Evolutionary conservation across 2,888 invertebrate genomes (phyloP), one percentile per base, ranked within the genome.

Genomic region (Orchesella flavescens): DNA sequence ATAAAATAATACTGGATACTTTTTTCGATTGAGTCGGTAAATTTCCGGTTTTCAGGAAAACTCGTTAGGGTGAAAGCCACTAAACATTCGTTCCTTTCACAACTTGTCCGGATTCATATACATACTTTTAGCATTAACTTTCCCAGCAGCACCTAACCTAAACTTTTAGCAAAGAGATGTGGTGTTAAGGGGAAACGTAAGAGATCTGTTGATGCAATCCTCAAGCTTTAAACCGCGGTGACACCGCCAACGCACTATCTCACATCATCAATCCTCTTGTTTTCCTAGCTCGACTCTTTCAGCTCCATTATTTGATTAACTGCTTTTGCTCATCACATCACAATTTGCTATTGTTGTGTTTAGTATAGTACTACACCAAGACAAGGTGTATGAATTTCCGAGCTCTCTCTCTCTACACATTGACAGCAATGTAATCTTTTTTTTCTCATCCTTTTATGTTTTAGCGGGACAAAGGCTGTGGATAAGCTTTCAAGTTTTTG

Each of bases 381-480:
- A 34, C 34, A 34, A 34, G 34, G 34, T 34, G 34, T 34, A 4
- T 34, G 34, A 7, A 34, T 34, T 34, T 34, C 34, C 7, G n/a
- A n/a, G n/a, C n/a, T n/a, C n/a, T n/a, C n/a, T n/a, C n/a, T n/a
- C n/a, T n/a, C n/a, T n/a, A n/a, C n/a, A n/a, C n/a, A n/a, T n/a
- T n/a, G n/a, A n/a, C n/a, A n/a, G n/a, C n/a, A 34, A 4, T 34
- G 34, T 34, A 34, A 34, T 34, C 34, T 34, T 34, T 34, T 75
- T 53, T 75, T 43, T 46, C 44, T 83, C 46, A 76, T 46, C 43
- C 23, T 21, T 63, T 69, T 34, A 24, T 19, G 19, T 72, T 86
- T 12, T 88, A 65, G 91, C 92, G 76, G 94, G 94, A 89, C 93
- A 93, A 89, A 91, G 94, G 61, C 92, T 95, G 9, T 94, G 94